Conservation (phyloP, 2,888 invertebrate genomes). For the Hydropsyche betteni region DNA sequence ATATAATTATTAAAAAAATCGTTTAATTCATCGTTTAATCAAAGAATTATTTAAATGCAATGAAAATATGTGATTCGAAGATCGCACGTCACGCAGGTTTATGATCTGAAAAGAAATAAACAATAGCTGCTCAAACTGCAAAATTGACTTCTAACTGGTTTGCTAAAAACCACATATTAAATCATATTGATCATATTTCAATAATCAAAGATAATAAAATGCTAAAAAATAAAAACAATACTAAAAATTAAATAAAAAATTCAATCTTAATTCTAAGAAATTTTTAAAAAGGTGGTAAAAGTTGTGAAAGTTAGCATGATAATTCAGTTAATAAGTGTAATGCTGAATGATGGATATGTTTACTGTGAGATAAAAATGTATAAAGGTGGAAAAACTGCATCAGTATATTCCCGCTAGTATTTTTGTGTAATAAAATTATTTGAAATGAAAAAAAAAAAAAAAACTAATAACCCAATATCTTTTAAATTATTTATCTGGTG, state of each 20-base stretch:
- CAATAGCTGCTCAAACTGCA: neutral
- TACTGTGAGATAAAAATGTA: constrained; percentile 6
- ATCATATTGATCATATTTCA: too few species aligned
- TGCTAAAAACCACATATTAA: neutral
- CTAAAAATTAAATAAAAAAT: constrained; percentile 28
- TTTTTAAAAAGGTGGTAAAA: constrained; percentile 20
- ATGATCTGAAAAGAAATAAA: constrained; percentile 22
- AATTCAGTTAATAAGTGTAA: constrained; percentile 31
- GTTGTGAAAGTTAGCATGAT: constrained; percentile 28
- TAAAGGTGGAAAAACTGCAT: constrained; percentile 10
- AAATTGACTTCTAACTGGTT: neutral
- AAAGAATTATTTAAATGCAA: constrained; percentile 3
- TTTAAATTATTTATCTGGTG: neutral
- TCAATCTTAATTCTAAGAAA: constrained; percentile 33
- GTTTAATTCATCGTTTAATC: neutral
- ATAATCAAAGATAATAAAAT: neutral
- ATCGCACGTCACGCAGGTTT: neutral
- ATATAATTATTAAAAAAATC: neutral
- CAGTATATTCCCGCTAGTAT: constrained; percentile 6
- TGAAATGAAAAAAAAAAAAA: neutral
- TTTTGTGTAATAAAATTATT: constrained; percentile 1
- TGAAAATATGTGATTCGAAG: neutral
- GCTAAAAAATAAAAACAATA: constrained; percentile 3
- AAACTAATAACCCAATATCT: neutral
- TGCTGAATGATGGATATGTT: constrained; percentile 7